Evolutionary conservation across 2,888 invertebrate species (phyloP).

Genomic region (Trichopria drosophilae): DNA sequence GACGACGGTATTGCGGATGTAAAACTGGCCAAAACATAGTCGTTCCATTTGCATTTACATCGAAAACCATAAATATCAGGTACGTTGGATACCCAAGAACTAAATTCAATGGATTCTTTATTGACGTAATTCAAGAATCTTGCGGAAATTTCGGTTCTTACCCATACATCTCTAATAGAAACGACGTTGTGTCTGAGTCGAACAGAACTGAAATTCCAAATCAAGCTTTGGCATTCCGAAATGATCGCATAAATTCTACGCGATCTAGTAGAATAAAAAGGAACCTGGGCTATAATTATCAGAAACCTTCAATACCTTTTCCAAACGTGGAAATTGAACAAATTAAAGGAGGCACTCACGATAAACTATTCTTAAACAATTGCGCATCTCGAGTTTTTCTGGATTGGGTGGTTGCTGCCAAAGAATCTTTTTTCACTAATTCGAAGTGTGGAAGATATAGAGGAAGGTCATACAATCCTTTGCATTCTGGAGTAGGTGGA

Average conservation of each 20-base stretch:
- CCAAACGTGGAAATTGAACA: not conserved
- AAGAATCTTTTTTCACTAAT: slow-evolving; percentile 41
- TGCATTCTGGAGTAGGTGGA: no score
- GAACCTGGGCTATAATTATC: slow-evolving; percentile 42
- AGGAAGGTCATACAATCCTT: no score
- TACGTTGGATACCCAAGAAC: slow-evolving; percentile 57
- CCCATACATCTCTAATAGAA: not conserved
- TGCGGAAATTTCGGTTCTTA: slow-evolving; percentile 50
- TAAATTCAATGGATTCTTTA: slow-evolving; percentile 60
- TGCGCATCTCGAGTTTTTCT: slow-evolving; percentile 43
- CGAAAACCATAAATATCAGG: slow-evolving; percentile 59
- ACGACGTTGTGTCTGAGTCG: not conserved
- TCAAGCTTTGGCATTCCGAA: not conserved
- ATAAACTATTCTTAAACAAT: slow-evolving; percentile 18
- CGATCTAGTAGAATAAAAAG: slow-evolving; percentile 30
- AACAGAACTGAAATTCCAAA: not conserved
- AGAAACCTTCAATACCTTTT: slow-evolving; percentile 33
- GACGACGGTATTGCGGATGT: slow-evolving; percentile 64
- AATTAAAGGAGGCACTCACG: slow-evolving; percentile 11
- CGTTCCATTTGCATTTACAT: slow-evolving; percentile 38
- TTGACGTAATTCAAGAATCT: slow-evolving; percentile 64
- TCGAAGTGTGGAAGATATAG: slow-evolving; percentile 40
- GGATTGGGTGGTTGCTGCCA: slow-evolving; percentile 46
- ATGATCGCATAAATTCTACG: not conserved
- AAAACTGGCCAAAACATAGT: slow-evolving; percentile 57